Base-by-base conservation (phyloP, 2,888 invertebrate species). In the Cheilosia urbana region DNA sequence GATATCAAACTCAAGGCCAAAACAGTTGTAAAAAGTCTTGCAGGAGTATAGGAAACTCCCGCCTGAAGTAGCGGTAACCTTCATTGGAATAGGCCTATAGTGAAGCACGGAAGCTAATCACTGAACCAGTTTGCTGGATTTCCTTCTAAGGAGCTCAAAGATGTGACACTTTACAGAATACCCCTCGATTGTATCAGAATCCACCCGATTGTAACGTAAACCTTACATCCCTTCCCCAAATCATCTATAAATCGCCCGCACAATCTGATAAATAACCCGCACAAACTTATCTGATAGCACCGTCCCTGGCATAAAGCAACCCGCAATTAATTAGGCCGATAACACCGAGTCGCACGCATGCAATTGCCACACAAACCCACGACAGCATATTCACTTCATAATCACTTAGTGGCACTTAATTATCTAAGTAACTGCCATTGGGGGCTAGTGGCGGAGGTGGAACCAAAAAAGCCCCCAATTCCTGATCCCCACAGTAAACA, bases 251-350 rank as follows among this genome's bases (percentile, higher is more conserved):
- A 34, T 34, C 3, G 34, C 30, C 21, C 27, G 27, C 27, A 47
- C 42, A 83, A 68, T 66, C 45, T 47, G 45, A 76, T 81, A 76
- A 81, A 81, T 81, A 51, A 53, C 63, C 40, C 11, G 15, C 57
- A 34, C 53, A 6, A 37, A 21, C 37, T 15, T 19, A 51, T 5
- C 72, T 62, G 45, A 45, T 30, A n/a, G 21, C 27, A 3, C 24
- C 21, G 17, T 53, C 58, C 37, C 15, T 51, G 68, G 72, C 71
- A 75, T 72, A 76, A 9, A 30, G 27, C 27, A 27, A 27, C 6
- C 66, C 55, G 80, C 85, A 80, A 85, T 81, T 85, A 85, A 85
- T 85, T 85, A 85, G 77, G 49, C 80, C 72, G 85, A 85, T 85
- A 85, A 71, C 76, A 75, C 45, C 42, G 80, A 85, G 80, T 72